Evolutionary conservation across 2,888 invertebrate genomes (phyloP), one percentile per base, ranked within the genome.

Genomic region (Asteroscopus sphinx): DNA sequence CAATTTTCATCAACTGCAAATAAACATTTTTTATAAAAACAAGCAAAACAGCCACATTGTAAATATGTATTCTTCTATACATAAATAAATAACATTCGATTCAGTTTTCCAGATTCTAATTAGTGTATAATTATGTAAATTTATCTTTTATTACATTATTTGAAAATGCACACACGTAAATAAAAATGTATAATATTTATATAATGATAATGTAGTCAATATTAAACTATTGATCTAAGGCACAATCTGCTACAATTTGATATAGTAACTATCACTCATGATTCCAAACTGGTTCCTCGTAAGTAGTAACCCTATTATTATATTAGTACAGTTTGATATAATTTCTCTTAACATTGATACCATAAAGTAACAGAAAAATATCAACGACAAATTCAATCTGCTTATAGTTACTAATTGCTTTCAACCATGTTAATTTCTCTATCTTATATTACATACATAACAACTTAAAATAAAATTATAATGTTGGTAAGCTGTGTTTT

Each of bases 401-500:
- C 81, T 81, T 85, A 87, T 54, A 77, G 73, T 83, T 86, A 87
- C 79, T 60, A 87, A 89, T 91, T 91, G 88, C 84, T 90, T 89
- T 87, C 80, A 88, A 90, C 81, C 81, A 80, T 80, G 84, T 87
- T 86, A 86, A 85, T 89, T 88, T 85, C 81, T 82, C 88, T 92
- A 92, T 82, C 87, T 89, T 93, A 92, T 70, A 86, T 80, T 84
- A 86, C 89, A 91, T 85, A 90, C 85, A 89, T 81, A 84, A 84
- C 93, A 93, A 94, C 92, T 93, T 92, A 94, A 85, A 88, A 87
- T 85, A 82, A 89, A 87, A 91, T 88, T 89, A 91, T 88, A 91
- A 89, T 89, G 92, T 91, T 94, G 94, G 94, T 94, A 94, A 94
- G 92, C 92, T 91, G 94, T 93, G 90, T 91, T 94, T 94, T 94